Evolutionary conservation across 2,888 invertebrate genomes (phyloP), one percentile per base, ranked within the genome.

Genomic region (Sinodicranocentrus sp.): DNA sequence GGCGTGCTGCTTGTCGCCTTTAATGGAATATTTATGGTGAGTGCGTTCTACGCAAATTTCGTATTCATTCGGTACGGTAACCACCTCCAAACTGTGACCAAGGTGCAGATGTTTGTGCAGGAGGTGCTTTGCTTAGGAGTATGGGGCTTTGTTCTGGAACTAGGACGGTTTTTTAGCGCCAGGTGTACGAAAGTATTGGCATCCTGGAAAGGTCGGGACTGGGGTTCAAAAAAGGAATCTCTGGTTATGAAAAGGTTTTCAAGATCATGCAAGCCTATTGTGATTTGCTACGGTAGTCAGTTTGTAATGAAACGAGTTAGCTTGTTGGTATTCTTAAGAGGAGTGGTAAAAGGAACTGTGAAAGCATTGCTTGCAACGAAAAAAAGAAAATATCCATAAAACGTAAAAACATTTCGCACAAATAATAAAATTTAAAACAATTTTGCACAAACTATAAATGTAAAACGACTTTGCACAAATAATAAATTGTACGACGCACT

Each of bases 191-290:
- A 43, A 21, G 65, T 65, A 1, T 0, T 43, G 2, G 1, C 13
- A 0, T 65, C 65, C 2, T 65, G 70, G 70, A 21, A 26, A 3
- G 6, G 17, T 33, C 6, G 3, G n/a, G 52, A 52, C n/a, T 52
- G 52, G 52, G 52, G 52, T 5, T 1, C 2, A 6, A 21, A 1
- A 21, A 25, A 25, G 17, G 26, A 25, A n/a, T 2, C 3, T n/a
- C 3, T 1, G n/a, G 8, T 25, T 1, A 2, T 25, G 61, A 73
- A 73, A 44, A 73, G 17, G 44, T 59, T 61, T 44, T 2, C 1
- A n/a, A 39, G n/a, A 5, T 33, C 73, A 2, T 43, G 61, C 17
- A 61, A 57, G 21, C 73, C 73, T 0, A 43, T 73, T 43, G 6
- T 43, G 33, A 21, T 73, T 25, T 43, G 73, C 13, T 57, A 39